A percentile compares a stretch with the other conserved stretches of the same genome.
phyloP scores from a whole-genome alignment of 1,140 invertebrate genomes.

The Halyomorpha halys region DNA sequence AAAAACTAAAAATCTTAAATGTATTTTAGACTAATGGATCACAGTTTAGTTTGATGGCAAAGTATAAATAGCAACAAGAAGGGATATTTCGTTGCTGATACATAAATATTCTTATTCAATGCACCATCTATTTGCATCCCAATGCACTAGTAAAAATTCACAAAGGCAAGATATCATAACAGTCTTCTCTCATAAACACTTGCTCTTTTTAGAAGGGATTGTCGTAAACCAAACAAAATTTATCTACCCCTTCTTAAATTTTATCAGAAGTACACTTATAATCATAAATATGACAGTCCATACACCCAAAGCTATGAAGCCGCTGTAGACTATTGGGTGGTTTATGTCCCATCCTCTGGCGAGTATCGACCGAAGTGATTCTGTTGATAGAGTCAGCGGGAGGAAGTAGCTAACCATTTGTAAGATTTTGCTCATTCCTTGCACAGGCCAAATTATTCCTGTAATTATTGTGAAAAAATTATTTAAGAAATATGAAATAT shows the following conservation, averaged over 20 bases:
- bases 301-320: constrained; percentile 73
- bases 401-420: constrained; percentile 68
- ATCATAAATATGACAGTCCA: constrained; percentile 83
- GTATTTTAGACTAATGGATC: too few relatives aligned
- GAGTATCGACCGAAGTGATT: constrained; percentile 75
- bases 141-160: too few relatives aligned
- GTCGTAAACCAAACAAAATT: background rate
- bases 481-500: too few relatives aligned
- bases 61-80: too few relatives aligned
- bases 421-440: constrained; percentile 77
- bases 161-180: too few relatives aligned
- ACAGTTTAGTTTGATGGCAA: too few relatives aligned
- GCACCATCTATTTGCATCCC: too few relatives aligned
- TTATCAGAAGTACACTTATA: constrained; percentile 67
- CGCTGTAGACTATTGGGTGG: constrained; percentile 74
- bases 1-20: too few relatives aligned
- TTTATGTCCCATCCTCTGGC: constrained; percentile 78
- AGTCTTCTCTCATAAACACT: too few relatives aligned
- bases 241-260: constrained; percentile 58
- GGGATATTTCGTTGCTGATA: too few relatives aligned
- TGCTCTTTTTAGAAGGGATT: too few relatives aligned
- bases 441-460: constrained; percentile 81
- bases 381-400: constrained; percentile 83
- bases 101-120: too few relatives aligned
- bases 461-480: constrained; percentile 46